These are phyloP conservation scores for Neoscelio sp. DNA, from an alignment of 2,888 invertebrate genomes.

Conservation along the genomic window DNA sequence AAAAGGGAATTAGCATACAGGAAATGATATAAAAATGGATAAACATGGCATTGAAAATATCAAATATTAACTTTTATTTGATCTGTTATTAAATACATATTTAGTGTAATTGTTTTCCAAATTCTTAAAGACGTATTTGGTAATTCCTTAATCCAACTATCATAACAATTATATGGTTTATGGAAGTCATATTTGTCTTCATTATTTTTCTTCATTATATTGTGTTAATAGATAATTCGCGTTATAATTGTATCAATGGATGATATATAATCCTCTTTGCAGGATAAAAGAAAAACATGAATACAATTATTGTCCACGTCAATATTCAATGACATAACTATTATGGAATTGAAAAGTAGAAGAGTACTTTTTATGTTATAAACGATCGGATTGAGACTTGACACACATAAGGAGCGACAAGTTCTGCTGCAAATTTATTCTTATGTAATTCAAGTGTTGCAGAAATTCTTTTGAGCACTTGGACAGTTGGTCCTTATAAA, in stretches of 20 bases:
- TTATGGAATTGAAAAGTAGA: conserved; percentile 46
- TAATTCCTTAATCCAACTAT: conserved; percentile 2
- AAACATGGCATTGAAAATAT: too few species aligned
- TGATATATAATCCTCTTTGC: conserved; percentile 18
- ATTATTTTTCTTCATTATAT: conserved; percentile 24
- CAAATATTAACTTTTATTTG: too few species aligned
- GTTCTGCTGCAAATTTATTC: conserved; percentile 61
- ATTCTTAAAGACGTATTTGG: too few species aligned
- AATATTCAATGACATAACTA: conserved; percentile 48
- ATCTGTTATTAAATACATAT: too few species aligned
- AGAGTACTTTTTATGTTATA: conserved; percentile 44
- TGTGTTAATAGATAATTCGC: conserved; percentile 15
- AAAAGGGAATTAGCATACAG: too few species aligned
- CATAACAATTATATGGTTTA: conserved; percentile 27
- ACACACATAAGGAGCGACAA: conserved; percentile 57
- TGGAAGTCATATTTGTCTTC: conserved; percentile 27
- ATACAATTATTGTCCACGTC: conserved; percentile 33
- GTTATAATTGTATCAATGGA: conserved; percentile 35
- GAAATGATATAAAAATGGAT: too few species aligned
- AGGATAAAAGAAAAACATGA: conserved; percentile 21
- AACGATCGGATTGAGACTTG: conserved; percentile 53
- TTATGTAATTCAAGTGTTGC: conserved; percentile 62
- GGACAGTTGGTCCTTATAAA: conserved; percentile 65
- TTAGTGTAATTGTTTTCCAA: too few species aligned
- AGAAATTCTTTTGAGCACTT: conserved; percentile 61